Percentiles rank a stretch among this genome's conserved stretches.
Conservation (phyloP, 2,113 vertebrate genomes). For the Anguilla japonica region DNA sequence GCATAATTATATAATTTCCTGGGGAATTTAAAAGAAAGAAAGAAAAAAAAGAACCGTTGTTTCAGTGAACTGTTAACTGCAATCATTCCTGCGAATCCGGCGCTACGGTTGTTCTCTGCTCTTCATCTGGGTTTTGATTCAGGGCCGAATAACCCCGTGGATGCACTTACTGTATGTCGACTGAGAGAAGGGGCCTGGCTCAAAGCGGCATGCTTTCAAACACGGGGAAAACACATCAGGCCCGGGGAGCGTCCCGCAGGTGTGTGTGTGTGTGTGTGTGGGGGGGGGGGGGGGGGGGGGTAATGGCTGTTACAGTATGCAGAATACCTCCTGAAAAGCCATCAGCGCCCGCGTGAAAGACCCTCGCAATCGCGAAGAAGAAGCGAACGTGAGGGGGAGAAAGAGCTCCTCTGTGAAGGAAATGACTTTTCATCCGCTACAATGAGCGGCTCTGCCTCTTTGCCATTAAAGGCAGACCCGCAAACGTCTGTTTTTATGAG, state of each 20-base stretch:
- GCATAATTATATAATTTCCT: no score
- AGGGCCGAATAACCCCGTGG: not conserved
- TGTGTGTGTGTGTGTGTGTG: not conserved
- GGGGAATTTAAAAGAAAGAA: no score
- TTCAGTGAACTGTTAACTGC: not conserved
- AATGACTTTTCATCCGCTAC: not conserved
- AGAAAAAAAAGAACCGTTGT: no score
- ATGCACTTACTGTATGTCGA: not conserved
- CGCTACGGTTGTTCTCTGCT: not conserved
- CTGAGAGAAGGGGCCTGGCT: not conserved
- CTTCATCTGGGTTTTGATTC: not conserved
- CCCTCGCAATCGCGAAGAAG: not conserved
- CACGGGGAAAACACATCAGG: not conserved
- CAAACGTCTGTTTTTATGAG: not conserved
- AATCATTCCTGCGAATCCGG: not conserved
- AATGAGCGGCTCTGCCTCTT: not conserved
- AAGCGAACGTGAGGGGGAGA: not conserved
- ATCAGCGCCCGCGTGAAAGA: not conserved
- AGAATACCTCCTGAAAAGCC: not conserved
- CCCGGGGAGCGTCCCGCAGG: not conserved
- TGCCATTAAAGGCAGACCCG: not conserved
- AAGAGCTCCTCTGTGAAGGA: not conserved
- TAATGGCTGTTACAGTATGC: not conserved
- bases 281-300: not conserved
- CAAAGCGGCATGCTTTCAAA: not conserved